Conservation (phyloP, 2,797 vertebrate species). For the Arnoldichthys spilopterus region DNA sequence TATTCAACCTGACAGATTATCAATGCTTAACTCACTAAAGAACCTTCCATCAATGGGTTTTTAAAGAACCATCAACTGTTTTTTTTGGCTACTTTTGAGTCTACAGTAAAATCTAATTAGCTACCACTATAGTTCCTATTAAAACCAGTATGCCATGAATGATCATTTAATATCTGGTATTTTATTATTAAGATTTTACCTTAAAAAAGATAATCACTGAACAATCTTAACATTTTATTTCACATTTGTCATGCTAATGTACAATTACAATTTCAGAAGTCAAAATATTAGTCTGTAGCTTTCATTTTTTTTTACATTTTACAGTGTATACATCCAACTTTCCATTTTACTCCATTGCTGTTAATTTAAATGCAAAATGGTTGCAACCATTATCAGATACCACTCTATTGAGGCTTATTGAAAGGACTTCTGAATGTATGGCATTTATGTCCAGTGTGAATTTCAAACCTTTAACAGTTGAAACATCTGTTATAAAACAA, state of each 20-base stretch:
- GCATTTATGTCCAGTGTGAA: neutral
- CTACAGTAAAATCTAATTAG: neutral
- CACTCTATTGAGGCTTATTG: too few relatives aligned
- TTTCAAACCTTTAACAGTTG: neutral
- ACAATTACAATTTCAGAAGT: too few relatives aligned
- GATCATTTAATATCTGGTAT: neutral
- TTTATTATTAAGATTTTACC: too few relatives aligned
- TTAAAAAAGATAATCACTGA: too few relatives aligned
- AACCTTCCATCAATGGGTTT: neutral
- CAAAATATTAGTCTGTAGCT: too few relatives aligned
- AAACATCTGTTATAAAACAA: neutral
- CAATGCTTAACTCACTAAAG: neutral
- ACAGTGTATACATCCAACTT: neutral
- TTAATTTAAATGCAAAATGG: neutral
- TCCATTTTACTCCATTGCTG: neutral
- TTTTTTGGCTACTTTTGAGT: neutral
- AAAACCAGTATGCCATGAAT: too few relatives aligned
- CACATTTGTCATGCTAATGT: too few relatives aligned
- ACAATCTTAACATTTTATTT: too few relatives aligned
- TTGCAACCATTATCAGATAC: neutral
- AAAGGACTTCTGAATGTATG: neutral
- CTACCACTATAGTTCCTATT: neutral
- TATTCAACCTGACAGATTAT: neutral
- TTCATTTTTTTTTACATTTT: too few relatives aligned
- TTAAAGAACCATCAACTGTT: too few relatives aligned